These are phyloP conservation scores for Ochropleura plecta DNA, from an alignment of 2,888 invertebrate genomes.

Conservation along the genomic window DNA sequence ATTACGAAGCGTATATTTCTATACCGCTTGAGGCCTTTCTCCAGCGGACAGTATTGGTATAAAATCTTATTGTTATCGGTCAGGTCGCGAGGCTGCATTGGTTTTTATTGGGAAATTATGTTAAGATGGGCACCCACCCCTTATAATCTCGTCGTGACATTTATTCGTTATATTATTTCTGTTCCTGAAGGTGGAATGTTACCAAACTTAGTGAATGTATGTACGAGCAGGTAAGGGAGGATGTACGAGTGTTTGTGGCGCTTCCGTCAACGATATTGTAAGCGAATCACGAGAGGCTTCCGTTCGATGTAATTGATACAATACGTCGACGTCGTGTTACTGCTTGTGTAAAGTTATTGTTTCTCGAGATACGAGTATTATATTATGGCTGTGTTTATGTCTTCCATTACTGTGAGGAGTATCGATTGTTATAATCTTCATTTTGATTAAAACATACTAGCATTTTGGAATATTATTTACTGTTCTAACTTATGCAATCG, in stretches of 20 bases:
- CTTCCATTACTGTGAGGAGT: background rate
- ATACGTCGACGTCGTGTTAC: constrained; percentile 2
- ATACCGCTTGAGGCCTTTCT: constrained; percentile 24
- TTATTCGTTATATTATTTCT: constrained; percentile 28
- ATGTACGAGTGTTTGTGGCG: background rate
- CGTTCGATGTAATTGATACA: constrained; percentile 29
- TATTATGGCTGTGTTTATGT: background rate
- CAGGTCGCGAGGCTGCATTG: constrained; percentile 37
- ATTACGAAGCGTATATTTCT: constrained; percentile 44
- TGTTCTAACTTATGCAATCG: background rate
- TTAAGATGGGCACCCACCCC: constrained; percentile 26
- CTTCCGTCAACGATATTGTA: constrained; percentile 23
- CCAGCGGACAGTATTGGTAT: constrained; percentile 56
- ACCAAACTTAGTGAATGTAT: background rate
- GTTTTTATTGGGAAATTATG: constrained; percentile 51
- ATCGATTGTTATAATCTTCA: background rate
- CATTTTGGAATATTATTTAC: background rate
- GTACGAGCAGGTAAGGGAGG: background rate
- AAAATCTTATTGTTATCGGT: constrained; percentile 62
- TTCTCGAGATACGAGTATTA: background rate
- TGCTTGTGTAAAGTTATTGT: constrained; percentile 13
- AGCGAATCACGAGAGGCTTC: constrained; percentile 26
- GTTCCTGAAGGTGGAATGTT: constrained; percentile 8
- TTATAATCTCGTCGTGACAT: constrained; percentile 29
- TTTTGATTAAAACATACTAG: background rate